Conservation (phyloP, 2,113 vertebrate species). For the Hypocryptadius cinnamomeus region DNA sequence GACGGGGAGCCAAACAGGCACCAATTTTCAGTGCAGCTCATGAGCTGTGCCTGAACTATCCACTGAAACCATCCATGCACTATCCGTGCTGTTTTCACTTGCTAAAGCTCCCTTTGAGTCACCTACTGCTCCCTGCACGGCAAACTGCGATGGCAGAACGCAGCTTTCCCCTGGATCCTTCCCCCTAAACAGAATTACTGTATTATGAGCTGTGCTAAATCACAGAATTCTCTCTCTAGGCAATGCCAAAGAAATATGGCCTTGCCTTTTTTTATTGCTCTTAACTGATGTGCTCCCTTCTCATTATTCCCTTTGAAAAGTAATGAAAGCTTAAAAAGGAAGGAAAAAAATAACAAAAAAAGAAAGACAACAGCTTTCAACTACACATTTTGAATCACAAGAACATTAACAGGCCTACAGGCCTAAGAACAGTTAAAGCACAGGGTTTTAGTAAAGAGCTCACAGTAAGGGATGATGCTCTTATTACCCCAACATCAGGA, state of each 20-base stretch:
- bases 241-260: neutral
- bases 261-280: neutral
- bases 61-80: neutral
- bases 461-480: neutral
- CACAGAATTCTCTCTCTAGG: neutral
- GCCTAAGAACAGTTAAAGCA: neutral
- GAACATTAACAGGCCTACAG: neutral
- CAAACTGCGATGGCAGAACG: neutral
- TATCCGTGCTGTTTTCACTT: neutral
- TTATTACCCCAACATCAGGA: neutral
- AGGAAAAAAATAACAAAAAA: neutral
- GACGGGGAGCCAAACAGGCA: neutral
- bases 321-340: neutral
- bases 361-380: neutral
- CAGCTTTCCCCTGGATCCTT: neutral
- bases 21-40: neutral
- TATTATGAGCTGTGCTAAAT: neutral
- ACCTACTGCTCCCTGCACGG: neutral
- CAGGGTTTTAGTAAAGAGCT: neutral
- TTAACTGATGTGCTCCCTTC: neutral
- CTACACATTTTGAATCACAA: neutral
- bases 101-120: neutral
- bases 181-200: neutral
- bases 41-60: neutral
- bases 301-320: neutral